Evolutionary conservation across 2,113 vertebrate genomes (phyloP).

Genomic region (Natator depressus): DNA sequence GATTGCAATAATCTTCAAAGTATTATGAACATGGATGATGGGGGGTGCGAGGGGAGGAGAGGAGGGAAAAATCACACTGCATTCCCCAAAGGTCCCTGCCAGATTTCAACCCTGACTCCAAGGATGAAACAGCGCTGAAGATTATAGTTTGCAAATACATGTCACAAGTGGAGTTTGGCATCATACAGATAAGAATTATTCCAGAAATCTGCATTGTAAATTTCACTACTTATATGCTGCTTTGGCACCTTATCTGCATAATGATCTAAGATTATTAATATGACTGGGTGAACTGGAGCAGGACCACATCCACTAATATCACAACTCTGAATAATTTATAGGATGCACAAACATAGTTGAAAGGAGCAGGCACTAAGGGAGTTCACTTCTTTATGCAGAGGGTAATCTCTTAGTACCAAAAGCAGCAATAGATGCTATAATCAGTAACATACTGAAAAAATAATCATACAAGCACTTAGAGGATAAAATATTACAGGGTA

Average conservation of each 20-base stretch:
- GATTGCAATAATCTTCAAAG: constrained; percentile 38
- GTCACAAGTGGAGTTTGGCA: constrained; percentile 4
- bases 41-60: fast-evolving
- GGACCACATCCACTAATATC: constrained; percentile 37
- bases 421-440: constrained; percentile 25
- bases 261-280: constrained; percentile 26
- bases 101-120: constrained; percentile 14
- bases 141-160: constrained; percentile 24
- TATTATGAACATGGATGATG: not conserved
- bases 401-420: constrained; percentile 11
- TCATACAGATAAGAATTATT: not conserved
- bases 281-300: constrained; percentile 32
- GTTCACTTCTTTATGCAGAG: not conserved
- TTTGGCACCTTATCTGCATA: not conserved
- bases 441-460: constrained; percentile 5
- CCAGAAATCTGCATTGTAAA: constrained; percentile 24
- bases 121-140: not conserved
- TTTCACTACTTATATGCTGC: not conserved
- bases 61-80: fast-evolving
- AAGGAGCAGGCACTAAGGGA: not conserved
- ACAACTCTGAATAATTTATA: constrained; percentile 41
- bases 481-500: constrained; percentile 28
- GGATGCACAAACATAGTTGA: constrained; percentile 13
- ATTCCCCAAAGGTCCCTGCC: not conserved
- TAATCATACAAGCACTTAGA: not conserved